A percentile compares a stretch with the other conserved stretches of the same genome.
phyloP scores from a whole-genome alignment of 92 coral and sea anemone species.

The Bergia sp. region DNA sequence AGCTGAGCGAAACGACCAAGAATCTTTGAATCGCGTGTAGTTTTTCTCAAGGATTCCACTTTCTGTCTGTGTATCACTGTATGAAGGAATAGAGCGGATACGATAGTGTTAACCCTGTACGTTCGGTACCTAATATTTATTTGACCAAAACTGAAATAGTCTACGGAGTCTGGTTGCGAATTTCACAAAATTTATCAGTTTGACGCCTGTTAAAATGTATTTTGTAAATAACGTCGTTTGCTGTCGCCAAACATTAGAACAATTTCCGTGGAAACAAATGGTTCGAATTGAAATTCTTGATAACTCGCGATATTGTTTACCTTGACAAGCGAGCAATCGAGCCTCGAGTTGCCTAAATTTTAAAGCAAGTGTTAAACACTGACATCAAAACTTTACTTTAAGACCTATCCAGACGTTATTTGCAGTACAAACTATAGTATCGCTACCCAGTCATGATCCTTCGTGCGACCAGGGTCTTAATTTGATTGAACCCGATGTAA shows the following conservation, averaged over 20 bases:
- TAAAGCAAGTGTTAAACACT: background rate
- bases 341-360: too few relatives aligned
- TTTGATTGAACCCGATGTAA: background rate
- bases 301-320: background rate
- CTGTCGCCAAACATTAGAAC: background rate
- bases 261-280: background rate
- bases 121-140: background rate
- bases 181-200: background rate
- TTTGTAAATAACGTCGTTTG: background rate
- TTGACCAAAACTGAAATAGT: background rate
- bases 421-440: too few relatives aligned
- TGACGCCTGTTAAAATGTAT: background rate
- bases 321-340: too few relatives aligned
- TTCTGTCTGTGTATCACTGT: background rate
- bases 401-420: background rate
- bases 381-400: too few relatives aligned
- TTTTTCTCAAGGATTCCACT: background rate
- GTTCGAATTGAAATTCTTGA: background rate
- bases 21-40: background rate
- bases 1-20: constrained; percentile 19
- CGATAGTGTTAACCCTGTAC: background rate
- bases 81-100: too few relatives aligned
- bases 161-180: background rate
- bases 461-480: too few relatives aligned
- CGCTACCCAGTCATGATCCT: too few relatives aligned